Conservation (phyloP, 2,113 vertebrate species). For the Struthidea cinerea region DNA sequence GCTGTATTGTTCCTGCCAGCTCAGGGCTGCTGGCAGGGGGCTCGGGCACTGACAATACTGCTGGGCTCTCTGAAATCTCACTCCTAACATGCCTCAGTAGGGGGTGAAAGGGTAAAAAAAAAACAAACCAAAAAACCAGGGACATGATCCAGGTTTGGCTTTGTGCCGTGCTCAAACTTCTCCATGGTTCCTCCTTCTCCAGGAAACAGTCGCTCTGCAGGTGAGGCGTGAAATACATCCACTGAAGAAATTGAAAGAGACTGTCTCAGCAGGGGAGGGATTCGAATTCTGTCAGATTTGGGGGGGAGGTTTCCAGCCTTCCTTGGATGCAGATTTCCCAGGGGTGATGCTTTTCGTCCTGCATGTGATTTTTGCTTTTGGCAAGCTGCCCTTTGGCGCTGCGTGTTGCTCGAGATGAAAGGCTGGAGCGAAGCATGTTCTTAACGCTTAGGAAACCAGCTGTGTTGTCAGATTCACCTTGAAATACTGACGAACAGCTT, state of each 20-base stretch:
- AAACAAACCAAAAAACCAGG: neutral
- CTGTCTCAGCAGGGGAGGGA: neutral
- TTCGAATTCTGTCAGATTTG: neutral
- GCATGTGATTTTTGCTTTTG: constrained; percentile 11
- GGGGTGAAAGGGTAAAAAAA: neutral
- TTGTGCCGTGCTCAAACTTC: neutral
- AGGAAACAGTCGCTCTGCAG: neutral
- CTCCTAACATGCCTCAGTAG: neutral
- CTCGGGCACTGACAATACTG: neutral
- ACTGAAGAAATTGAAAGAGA: constrained; percentile 27
- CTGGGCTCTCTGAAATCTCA: neutral
- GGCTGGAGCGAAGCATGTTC: neutral
- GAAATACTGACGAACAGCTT: neutral
- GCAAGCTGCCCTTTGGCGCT: neutral
- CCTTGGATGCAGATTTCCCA: constrained; percentile 28
- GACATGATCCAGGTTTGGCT: neutral
- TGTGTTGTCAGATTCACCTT: neutral
- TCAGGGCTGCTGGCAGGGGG: neutral
- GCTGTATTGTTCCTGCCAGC: neutral
- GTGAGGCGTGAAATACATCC: neutral
- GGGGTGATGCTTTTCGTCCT: neutral
- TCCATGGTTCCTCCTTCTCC: neutral
- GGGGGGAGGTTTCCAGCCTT: neutral
- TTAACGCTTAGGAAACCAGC: neutral
- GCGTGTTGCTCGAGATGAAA: neutral